phyloP scores from a whole-genome alignment of 1,140 invertebrate genomes.

The Reticulitermes speratus region DNA sequence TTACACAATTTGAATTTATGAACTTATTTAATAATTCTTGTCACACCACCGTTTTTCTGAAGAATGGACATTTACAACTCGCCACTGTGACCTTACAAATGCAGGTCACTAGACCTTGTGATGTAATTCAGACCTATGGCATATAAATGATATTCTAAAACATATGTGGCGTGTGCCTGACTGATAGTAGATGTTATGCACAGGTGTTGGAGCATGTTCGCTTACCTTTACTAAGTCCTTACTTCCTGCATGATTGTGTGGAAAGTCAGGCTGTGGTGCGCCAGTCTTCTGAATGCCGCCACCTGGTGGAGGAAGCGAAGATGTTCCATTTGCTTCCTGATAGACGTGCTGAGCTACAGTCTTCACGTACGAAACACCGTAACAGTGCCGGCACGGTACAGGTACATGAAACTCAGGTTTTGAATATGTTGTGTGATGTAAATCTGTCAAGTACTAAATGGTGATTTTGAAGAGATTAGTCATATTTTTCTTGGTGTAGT shows the following conservation, averaged over 20 bases:
- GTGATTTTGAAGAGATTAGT: too few relatives aligned
- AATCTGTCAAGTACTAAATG: too few relatives aligned
- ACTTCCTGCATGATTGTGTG: slow-evolving; percentile 60
- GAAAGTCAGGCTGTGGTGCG: slow-evolving; percentile 47
- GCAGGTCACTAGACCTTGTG: too few relatives aligned
- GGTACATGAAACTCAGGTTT: background rate
- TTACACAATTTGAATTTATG: too few relatives aligned
- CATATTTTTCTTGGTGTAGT: too few relatives aligned
- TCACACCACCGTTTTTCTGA: too few relatives aligned
- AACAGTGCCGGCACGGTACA: slow-evolving; percentile 40
- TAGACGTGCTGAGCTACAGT: slow-evolving; percentile 46
- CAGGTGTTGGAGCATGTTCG: slow-evolving; percentile 56
- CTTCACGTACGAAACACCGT: slow-evolving; percentile 46
- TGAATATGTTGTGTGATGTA: too few relatives aligned
- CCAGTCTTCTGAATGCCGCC: slow-evolving; percentile 46
- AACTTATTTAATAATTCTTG: too few relatives aligned
- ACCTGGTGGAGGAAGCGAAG: slow-evolving; percentile 53
- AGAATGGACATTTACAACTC: too few relatives aligned
- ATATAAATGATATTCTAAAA: too few relatives aligned
- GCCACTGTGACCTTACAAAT: too few relatives aligned
- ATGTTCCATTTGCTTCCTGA: slow-evolving; percentile 55
- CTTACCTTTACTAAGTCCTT: slow-evolving; percentile 57
- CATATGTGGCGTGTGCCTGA: background rate
- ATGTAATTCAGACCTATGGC: too few relatives aligned
- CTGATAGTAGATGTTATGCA: background rate